Evolutionary conservation across 35 echinoderm and acorn worm genomes (phyloP).

Genomic region (Hemicentrotus pulcherrimus): DNA sequence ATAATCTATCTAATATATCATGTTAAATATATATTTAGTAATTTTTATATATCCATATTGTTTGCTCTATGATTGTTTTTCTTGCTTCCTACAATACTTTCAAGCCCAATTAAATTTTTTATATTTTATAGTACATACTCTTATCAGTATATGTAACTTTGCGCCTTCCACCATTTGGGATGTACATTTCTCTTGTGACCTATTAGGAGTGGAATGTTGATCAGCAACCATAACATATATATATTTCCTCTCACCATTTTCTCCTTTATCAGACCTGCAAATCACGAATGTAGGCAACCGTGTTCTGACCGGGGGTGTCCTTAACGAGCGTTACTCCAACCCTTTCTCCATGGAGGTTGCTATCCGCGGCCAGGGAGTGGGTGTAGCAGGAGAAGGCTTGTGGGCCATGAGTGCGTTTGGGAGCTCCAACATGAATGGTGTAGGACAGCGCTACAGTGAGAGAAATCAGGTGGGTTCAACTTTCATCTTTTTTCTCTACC

Average conservation of each 20-base stretch:
- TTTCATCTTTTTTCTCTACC: conserved; percentile 23
- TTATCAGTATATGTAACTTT: too few relatives aligned
- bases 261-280: background rate
- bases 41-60: too few relatives aligned
- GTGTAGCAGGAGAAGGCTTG: conserved; percentile 69
- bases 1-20: too few relatives aligned
- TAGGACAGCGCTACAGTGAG: conserved; percentile 57
- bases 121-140: too few relatives aligned
- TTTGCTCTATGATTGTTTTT: too few relatives aligned
- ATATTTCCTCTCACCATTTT: background rate
- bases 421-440: conserved; percentile 67
- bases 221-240: background rate
- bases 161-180: too few relatives aligned
- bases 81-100: too few relatives aligned
- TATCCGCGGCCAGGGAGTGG: conserved; percentile 49
- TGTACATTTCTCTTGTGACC: too few relatives aligned
- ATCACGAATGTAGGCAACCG: conserved; percentile 47
- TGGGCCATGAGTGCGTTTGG: conserved; percentile 80
- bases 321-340: conserved; percentile 67
- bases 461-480: conserved; percentile 54
- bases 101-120: too few relatives aligned
- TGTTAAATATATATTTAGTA: too few relatives aligned
- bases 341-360: conserved; percentile 57
- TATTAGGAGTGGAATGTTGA: background rate
- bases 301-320: conserved; percentile 49